Conservation (phyloP, 2,888 invertebrate genomes). For the Heteromurus nitidus region DNA sequence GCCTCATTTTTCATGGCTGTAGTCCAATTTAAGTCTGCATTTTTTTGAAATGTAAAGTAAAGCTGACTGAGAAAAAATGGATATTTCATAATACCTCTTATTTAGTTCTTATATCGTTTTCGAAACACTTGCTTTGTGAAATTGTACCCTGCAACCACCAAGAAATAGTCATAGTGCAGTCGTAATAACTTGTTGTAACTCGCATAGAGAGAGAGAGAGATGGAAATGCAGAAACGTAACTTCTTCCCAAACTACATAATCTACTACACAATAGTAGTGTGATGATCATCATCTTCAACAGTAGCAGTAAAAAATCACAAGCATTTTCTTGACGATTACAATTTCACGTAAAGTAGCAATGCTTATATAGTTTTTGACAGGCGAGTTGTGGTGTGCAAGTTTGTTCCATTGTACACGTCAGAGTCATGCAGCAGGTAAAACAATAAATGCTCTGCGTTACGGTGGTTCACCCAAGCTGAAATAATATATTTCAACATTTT, state of each 20-base stretch:
- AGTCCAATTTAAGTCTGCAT: slow-evolving; percentile 44
- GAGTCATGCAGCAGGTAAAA: slow-evolving; percentile 39
- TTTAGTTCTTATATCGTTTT: slow-evolving; percentile 54
- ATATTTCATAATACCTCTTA: slow-evolving; percentile 54
- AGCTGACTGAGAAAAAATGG: slow-evolving; percentile 28
- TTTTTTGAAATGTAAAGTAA: neutral
- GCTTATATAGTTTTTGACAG: slow-evolving; percentile 28
- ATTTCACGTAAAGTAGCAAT: slow-evolving; percentile 3
- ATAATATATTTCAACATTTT: slow-evolving; percentile 51
- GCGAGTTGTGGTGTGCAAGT: slow-evolving; percentile 15
- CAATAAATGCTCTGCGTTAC: slow-evolving; percentile 37
- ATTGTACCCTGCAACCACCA: slow-evolving; percentile 40
- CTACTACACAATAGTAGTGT: neutral
- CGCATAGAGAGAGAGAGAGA: neutral
- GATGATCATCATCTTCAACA: slow-evolving; percentile 19
- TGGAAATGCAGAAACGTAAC: neutral
- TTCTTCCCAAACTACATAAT: neutral
- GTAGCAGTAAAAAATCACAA: neutral
- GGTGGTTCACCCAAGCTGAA: slow-evolving; percentile 55
- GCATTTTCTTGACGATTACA: slow-evolving; percentile 44
- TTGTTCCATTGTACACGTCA: slow-evolving; percentile 20
- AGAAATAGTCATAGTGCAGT: slow-evolving; percentile 17
- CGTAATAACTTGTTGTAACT: slow-evolving; percentile 9
- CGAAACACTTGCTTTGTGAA: slow-evolving; percentile 44
- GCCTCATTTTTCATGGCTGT: slow-evolving; percentile 59